A percentile compares a stretch with the other conserved stretches of the same genome.
These are phyloP conservation scores for Antitype chi DNA, from an alignment of 2,888 invertebrate genomes.

Conservation along the genomic window DNA sequence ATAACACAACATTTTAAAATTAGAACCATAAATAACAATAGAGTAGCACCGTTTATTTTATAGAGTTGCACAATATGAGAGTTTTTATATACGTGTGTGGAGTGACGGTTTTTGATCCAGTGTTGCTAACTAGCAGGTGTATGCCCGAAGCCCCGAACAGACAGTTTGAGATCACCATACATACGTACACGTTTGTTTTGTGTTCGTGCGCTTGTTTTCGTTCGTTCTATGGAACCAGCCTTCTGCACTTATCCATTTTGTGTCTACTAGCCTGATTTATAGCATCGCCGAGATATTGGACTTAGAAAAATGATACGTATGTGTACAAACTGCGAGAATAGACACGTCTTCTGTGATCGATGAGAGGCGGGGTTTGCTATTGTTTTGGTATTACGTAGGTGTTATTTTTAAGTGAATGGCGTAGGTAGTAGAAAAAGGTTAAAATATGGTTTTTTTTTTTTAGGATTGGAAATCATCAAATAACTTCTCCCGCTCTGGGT, in stretches of 20 bases:
- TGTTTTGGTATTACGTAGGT: conserved; percentile 25
- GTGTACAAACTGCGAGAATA: conserved; percentile 33
- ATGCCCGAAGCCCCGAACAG: neutral
- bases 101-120: neutral
- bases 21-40: neutral
- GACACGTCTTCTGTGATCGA: conserved; percentile 46
- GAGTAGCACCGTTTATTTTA: neutral
- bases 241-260: neutral
- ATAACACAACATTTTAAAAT: neutral
- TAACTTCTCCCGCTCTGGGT: no score
- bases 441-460: no score
- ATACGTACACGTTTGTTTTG: neutral
- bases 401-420: conserved; percentile 14
- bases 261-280: conserved; percentile 35
- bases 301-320: conserved; percentile 58
- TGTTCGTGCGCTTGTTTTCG: neutral
- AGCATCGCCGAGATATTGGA: conserved; percentile 43
- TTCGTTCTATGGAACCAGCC: neutral
- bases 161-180: no score
- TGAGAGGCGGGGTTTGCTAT: conserved; percentile 22
- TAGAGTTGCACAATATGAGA: neutral
- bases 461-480: no score
- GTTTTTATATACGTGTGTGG: neutral
- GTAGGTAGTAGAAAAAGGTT: neutral
- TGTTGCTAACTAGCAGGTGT: neutral